These are phyloP conservation scores for Urocolius indicus DNA, from an alignment of 2,113 vertebrate species.

Conservation along the genomic window DNA sequence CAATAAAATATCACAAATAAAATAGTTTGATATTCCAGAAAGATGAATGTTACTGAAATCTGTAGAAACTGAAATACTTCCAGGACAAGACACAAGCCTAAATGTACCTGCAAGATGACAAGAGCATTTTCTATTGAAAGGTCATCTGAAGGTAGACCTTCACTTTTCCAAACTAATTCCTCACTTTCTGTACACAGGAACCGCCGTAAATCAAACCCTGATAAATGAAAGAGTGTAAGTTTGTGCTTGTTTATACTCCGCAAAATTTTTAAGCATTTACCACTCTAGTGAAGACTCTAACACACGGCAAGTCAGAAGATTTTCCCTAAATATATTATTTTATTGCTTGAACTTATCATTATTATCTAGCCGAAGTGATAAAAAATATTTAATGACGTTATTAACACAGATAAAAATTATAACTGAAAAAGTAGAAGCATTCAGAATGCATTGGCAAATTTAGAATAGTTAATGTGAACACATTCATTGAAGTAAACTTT, in stretches of 20 bases:
- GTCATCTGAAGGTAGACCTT: constrained; percentile 96
- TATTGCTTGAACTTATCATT: neutral
- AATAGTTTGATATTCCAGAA: neutral
- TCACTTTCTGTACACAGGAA: constrained; percentile 97
- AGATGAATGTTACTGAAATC: neutral
- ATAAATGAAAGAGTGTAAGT: neutral
- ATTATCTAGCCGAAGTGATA: neutral
- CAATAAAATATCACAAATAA: neutral
- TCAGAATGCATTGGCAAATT: neutral
- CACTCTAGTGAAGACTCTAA: neutral
- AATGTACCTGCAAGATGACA: constrained; percentile 93
- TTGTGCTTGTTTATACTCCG: neutral
- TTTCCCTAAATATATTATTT: neutral
- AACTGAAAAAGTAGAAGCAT: neutral
- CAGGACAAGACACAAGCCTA: neutral
- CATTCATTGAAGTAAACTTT: neutral
- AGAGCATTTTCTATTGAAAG: constrained; percentile 97
- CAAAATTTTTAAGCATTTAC: neutral
- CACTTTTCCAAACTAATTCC: constrained; percentile 97
- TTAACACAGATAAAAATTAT: neutral
- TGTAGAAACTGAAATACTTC: neutral
- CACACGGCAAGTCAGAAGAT: neutral
- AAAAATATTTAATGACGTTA: neutral
- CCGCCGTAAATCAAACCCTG: constrained; percentile 91
- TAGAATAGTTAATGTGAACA: neutral